Evolutionary conservation across 2,797 vertebrate species (phyloP).

Genomic region (Masticophis lateralis): DNA sequence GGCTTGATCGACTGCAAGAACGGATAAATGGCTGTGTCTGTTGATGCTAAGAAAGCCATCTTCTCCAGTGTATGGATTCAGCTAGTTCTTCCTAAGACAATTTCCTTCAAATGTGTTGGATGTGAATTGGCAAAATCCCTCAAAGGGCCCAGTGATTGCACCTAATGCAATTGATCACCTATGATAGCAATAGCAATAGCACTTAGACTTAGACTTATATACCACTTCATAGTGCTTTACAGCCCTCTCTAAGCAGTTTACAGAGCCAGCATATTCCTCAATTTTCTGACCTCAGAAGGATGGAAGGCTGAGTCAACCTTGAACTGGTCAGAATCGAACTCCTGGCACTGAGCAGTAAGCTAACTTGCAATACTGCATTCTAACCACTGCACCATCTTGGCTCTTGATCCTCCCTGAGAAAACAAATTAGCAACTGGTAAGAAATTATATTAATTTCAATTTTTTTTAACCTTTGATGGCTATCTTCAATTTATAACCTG

Average conservation of each 20-base stretch:
- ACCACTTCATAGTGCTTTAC: background rate
- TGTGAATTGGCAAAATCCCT: background rate
- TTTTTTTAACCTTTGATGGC: constrained; percentile 75
- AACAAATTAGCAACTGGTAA: background rate
- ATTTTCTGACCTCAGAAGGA: background rate
- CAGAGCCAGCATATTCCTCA: background rate
- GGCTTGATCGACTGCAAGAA: background rate
- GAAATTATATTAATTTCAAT: background rate
- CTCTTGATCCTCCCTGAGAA: background rate
- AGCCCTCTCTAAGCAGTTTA: background rate
- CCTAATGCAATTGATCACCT: background rate
- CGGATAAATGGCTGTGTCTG: background rate
- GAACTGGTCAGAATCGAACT: background rate
- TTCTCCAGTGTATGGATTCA: background rate
- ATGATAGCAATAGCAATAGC: background rate
- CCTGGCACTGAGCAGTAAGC: background rate
- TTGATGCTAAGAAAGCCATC: background rate
- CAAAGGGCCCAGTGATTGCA: background rate
- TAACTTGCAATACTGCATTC: background rate
- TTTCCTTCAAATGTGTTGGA: background rate
- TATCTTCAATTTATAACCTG: constrained; percentile 54
- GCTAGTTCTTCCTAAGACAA: background rate
- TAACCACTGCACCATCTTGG: background rate
- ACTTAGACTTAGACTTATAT: background rate
- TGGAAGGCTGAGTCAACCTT: background rate